These are phyloP conservation scores for Apoda limacodes DNA, from an alignment of 2,888 invertebrate genomes.

Conservation along the genomic window DNA sequence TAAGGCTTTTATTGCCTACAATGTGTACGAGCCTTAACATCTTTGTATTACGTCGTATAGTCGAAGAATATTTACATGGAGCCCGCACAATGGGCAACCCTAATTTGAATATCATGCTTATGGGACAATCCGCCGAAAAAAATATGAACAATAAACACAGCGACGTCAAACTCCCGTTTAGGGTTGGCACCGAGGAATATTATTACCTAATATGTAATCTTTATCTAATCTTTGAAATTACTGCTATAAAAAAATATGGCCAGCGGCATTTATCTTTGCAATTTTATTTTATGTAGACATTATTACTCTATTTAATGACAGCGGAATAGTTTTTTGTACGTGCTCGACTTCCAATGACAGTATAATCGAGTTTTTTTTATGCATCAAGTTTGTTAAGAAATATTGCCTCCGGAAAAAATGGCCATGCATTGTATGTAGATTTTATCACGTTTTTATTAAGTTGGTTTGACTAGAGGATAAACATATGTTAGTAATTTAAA, in stretches of 20 bases:
- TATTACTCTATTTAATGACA: no score
- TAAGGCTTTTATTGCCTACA: no score
- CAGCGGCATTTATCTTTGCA: background rate
- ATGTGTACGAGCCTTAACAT: slow-evolving; percentile 23
- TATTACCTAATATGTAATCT: slow-evolving; percentile 1
- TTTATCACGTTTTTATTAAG: no score
- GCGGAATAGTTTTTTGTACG: no score
- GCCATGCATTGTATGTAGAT: no score
- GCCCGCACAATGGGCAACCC: slow-evolving; percentile 50
- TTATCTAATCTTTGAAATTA: background rate
- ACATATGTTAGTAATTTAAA: no score
- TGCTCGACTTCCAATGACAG: no score
- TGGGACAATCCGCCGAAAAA: slow-evolving; percentile 41
- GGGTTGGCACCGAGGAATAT: slow-evolving; percentile 26
- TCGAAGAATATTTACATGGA: slow-evolving; percentile 46
- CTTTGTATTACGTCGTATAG: slow-evolving; percentile 31
- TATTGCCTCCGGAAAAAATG: no score
- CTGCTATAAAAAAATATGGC: background rate
- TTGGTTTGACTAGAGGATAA: no score
- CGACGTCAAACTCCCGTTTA: slow-evolving; percentile 35
- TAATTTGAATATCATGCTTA: slow-evolving; percentile 67
- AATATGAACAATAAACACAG: slow-evolving; percentile 55
- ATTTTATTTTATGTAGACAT: no score
- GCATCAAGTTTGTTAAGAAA: no score
- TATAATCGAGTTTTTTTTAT: no score